phyloP scores from a whole-genome alignment of 2,888 invertebrate species.

The Drosophila cognata region DNA sequence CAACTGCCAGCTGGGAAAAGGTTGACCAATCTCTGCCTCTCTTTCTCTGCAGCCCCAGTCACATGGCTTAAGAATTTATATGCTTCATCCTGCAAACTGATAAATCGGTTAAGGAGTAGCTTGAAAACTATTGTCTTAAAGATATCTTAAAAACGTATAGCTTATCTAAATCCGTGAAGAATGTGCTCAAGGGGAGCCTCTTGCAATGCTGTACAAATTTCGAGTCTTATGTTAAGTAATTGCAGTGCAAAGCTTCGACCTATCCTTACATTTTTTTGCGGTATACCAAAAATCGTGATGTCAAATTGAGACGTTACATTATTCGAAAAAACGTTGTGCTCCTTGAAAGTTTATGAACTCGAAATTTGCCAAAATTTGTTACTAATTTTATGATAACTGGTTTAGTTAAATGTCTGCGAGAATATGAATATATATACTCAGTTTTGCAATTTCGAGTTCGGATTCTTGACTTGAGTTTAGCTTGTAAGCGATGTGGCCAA shows the following conservation, averaged over 20 bases:
- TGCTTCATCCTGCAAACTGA: constrained; percentile 1
- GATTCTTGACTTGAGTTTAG: neutral
- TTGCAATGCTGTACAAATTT: neutral
- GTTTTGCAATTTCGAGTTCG: neutral
- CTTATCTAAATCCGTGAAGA: neutral
- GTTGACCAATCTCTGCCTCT: constrained; percentile 23
- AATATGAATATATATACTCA: neutral
- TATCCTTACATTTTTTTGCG: neutral
- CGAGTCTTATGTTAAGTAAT: neutral
- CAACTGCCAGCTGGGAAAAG: constrained; percentile 33
- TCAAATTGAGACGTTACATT: neutral
- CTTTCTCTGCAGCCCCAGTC: neutral
- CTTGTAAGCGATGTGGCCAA: neutral
- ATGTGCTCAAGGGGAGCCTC: neutral
- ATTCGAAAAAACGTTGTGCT: neutral
- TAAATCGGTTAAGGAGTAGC: constrained; percentile 4
- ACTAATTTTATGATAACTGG: neutral
- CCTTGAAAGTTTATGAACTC: neutral
- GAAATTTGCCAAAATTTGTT: neutral
- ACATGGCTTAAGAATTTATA: constrained; percentile 6
- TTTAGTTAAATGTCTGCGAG: neutral
- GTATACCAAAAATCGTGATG: neutral
- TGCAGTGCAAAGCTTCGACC: neutral
- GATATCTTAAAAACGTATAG: neutral
- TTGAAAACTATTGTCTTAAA: neutral